Base-by-base conservation (phyloP, 1,140 invertebrate species). In the Ips nitidus region DNA sequence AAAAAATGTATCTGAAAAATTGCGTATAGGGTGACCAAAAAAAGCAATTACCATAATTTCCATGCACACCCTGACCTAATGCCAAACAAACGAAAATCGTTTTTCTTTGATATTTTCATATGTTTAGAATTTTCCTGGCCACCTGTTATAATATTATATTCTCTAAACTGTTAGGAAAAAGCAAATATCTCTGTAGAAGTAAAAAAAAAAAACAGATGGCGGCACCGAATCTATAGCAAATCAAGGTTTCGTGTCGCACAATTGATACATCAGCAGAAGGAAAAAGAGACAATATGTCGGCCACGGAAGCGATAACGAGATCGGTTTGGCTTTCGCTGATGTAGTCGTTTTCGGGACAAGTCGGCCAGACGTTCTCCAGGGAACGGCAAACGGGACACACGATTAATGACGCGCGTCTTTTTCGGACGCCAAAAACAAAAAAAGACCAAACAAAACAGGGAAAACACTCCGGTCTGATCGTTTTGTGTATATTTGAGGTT, bases 391-490 rank as follows among this genome's bases (percentile, higher is more conserved):
- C 7, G 45, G 38, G n/a, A 56, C 7, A 7, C 53, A 56, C n/a
- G 38, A 56, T 56, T 56, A 56, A 56, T 56, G 53, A 56, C 53
- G 53, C 53, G 38, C 39, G 53, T 37, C 53, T 56, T 56, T 56
- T 37, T 37, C n/a, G 37, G 53, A 6, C 22, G 53, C 7, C 4
- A 7, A 56, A 56, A 56, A 2, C 2, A 1, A 36, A 56, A 56
- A 56, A 36, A 7, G 53, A 38, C 22, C 53, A 56, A n/a, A 56
- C 37, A 56, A 37, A 36, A 56, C 7, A 37, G 7, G 22, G 53
- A 55, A 55, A 36, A 56, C 7, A 40, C 22, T 37, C 8, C 37
- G 53, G 7, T 36, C 53, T n/a, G 7, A 37, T 7, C 22, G 7
- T 50, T 8, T 50, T 50, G 47, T 50, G 53, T 56, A 56, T 56